phyloP scores from a whole-genome alignment of 2,888 invertebrate genomes.

The Gortyna flavago region DNA sequence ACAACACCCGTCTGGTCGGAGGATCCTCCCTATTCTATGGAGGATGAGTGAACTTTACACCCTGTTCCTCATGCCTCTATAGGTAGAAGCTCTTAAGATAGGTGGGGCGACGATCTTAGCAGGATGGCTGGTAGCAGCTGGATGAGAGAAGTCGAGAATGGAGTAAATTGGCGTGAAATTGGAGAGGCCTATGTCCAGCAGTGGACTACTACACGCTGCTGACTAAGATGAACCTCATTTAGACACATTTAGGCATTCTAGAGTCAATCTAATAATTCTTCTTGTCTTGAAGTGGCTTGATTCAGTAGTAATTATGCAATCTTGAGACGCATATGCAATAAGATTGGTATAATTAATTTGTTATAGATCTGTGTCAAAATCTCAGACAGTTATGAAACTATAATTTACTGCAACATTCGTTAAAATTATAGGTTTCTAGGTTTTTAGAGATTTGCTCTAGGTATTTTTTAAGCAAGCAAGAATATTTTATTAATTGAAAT shows the following conservation, averaged over 20 bases:
- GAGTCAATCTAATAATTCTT: background rate
- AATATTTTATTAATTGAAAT: background rate
- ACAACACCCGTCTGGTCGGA: too few species aligned
- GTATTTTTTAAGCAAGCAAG: background rate
- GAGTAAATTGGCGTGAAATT: background rate
- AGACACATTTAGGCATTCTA: background rate
- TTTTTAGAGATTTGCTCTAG: background rate
- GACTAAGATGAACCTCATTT: background rate
- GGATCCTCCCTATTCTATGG: too few species aligned
- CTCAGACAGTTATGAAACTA: constrained; percentile 38
- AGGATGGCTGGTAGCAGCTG: background rate
- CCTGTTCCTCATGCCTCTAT: background rate
- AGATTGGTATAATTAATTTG: constrained; percentile 32
- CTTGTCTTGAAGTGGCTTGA: background rate
- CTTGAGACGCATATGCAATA: background rate
- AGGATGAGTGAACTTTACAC: too few species aligned
- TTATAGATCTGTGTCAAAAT: constrained; percentile 44
- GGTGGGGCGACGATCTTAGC: background rate
- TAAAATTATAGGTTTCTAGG: constrained; percentile 21
- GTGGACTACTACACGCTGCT: background rate
- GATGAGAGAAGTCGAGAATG: too few species aligned
- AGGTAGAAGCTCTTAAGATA: background rate
- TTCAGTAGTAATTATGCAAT: constrained; percentile 17
- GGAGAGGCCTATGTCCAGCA: background rate
- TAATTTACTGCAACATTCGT: constrained; percentile 5